Percentiles rank a stretch among this genome's conserved stretches.
Conservation (phyloP, 1,140 invertebrate species). For the Aphidius ervi region DNA sequence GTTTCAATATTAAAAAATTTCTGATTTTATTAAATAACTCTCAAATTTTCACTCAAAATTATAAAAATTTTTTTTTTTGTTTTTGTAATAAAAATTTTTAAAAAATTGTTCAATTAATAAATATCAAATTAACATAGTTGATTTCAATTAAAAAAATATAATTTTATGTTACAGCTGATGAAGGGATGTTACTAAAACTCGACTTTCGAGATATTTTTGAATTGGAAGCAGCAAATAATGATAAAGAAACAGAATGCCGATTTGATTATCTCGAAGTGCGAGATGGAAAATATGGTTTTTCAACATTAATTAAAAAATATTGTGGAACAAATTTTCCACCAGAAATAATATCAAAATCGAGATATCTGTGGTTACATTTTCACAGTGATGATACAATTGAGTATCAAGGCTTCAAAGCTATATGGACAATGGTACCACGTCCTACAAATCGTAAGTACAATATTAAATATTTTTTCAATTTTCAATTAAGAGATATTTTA, state of each 20-base stretch:
- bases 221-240: slow-evolving; percentile 58
- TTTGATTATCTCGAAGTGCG: slow-evolving; percentile 82
- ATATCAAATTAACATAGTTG: too few relatives aligned
- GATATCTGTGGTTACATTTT: slow-evolving; percentile 81
- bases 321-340: slow-evolving; percentile 77
- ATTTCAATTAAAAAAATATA: neutral
- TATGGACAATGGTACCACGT: slow-evolving; percentile 64
- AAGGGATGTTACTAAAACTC: slow-evolving; percentile 68
- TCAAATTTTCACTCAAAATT: too few relatives aligned
- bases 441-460: slow-evolving; percentile 51
- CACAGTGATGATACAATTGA: slow-evolving; percentile 81
- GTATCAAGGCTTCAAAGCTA: slow-evolving; percentile 75
- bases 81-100: too few relatives aligned
- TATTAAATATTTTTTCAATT: neutral
- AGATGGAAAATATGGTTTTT: slow-evolving; percentile 82
- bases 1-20: slow-evolving; percentile 21
- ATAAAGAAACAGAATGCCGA: slow-evolving; percentile 63
- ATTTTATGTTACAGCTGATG: slow-evolving; percentile 63
- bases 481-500: too few relatives aligned
- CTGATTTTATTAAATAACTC: neutral
- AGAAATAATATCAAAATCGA: slow-evolving; percentile 69
- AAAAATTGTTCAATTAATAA: too few relatives aligned
- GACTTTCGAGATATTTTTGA: slow-evolving; percentile 81
- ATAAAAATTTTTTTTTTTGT: too few relatives aligned
- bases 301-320: slow-evolving; percentile 62